Conservation (phyloP, 1,140 invertebrate genomes). For the Colletes latitarsis region DNA sequence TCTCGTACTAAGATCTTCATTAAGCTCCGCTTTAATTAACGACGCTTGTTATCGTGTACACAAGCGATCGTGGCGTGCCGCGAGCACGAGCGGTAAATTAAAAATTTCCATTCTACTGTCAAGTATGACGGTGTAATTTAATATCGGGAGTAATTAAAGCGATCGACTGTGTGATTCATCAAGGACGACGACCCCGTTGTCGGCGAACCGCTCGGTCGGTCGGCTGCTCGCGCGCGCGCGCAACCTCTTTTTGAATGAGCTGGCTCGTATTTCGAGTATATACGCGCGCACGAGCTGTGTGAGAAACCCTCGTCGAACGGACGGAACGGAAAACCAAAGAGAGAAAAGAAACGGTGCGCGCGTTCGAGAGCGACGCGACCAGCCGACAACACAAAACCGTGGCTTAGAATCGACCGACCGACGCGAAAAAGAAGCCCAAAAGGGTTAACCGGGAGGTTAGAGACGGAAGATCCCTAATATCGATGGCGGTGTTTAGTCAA, state of each 20-base stretch:
- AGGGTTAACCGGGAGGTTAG: constrained; percentile 31
- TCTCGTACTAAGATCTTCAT: constrained; percentile 31
- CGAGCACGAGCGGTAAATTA: constrained; percentile 15
- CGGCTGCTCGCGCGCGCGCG: neutral
- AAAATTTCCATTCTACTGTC: constrained; percentile 38
- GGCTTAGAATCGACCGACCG: neutral
- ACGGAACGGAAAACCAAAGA: neutral
- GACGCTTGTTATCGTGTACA: constrained; percentile 33
- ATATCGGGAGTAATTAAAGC: constrained; percentile 42
- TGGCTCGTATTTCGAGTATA: constrained; percentile 45
- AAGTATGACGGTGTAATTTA: constrained; percentile 29
- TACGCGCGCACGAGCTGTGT: constrained; percentile 27
- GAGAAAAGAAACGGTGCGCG: constrained; percentile 19
- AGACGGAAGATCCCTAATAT: constrained; percentile 46
- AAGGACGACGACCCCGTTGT: constrained; percentile 27
- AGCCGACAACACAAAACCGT: constrained; percentile 22
- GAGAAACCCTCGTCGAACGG: constrained; percentile 22
- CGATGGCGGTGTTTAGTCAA: constrained; percentile 50
- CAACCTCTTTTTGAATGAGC: constrained; percentile 27
- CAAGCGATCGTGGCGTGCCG: constrained; percentile 20
- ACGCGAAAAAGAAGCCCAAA: constrained; percentile 28
- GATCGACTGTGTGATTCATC: constrained; percentile 45
- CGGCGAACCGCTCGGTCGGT: neutral
- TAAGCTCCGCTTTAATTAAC: constrained; percentile 26
- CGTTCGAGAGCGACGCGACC: constrained; percentile 10